phyloP scores from a whole-genome alignment of 1,140 invertebrate genomes.

The Acyrthosiphon pisum region DNA sequence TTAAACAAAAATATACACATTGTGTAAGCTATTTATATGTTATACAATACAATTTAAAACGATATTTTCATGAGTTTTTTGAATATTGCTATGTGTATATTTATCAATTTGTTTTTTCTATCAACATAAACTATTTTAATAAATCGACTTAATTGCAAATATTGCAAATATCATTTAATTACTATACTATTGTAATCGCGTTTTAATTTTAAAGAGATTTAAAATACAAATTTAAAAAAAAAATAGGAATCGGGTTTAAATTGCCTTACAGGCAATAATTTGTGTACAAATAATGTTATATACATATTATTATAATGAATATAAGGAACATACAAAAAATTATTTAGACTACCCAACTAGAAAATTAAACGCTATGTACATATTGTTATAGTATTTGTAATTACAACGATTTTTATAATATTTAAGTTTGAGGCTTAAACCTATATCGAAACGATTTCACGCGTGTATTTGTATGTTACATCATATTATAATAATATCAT shows the following conservation, averaged over 20 bases:
- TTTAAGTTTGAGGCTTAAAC: neutral
- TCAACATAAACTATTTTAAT: neutral
- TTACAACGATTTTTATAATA: too few relatives aligned
- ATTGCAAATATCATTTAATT: neutral
- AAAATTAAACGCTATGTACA: neutral
- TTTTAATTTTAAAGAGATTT: neutral
- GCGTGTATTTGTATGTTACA: neutral
- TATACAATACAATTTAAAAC: neutral
- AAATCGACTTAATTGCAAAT: neutral
- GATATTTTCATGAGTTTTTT: neutral
- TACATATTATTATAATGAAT: neutral
- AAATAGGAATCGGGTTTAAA: neutral
- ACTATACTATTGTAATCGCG: neutral
- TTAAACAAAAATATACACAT: slow-evolving; percentile 24
- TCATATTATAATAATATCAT: neutral
- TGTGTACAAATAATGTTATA: neutral
- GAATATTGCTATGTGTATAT: neutral
- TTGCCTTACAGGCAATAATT: neutral
- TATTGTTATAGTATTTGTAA: too few relatives aligned
- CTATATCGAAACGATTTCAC: neutral
- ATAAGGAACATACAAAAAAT: slow-evolving; percentile 2
- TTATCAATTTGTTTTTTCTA: neutral
- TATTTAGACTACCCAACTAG: neutral
- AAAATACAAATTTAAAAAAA: neutral
- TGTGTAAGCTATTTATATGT: neutral